Conservation (phyloP, 2,797 vertebrate species). For the Paratrypauchen microcephalus region DNA sequence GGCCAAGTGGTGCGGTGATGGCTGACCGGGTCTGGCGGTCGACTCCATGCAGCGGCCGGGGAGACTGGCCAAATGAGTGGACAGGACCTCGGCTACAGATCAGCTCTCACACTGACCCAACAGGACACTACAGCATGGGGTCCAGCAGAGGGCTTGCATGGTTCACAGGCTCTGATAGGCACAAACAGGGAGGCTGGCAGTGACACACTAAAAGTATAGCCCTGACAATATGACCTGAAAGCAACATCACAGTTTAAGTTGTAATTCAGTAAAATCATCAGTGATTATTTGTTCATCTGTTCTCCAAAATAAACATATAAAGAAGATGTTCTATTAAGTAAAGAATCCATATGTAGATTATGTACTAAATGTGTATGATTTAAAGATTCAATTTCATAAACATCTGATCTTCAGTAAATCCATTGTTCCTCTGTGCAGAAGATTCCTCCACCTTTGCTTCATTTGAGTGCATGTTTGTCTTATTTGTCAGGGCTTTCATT, state of each 20-base stretch:
- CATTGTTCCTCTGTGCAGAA: not conserved
- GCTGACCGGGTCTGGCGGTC: slow-evolving; percentile 69
- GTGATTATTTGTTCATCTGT: not conserved
- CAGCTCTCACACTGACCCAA: slow-evolving; percentile 74
- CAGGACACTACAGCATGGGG: slow-evolving; percentile 72
- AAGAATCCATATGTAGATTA: not conserved
- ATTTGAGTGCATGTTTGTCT: slow-evolving; percentile 55
- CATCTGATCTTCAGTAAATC: not conserved
- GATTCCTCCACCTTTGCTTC: slow-evolving; percentile 50
- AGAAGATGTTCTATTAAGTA: not conserved
- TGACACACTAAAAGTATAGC: slow-evolving; percentile 12
- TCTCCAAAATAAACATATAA: not conserved
- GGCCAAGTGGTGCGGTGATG: slow-evolving; percentile 74
- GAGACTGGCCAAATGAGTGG: slow-evolving; percentile 73
- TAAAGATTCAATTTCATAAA: not conserved
- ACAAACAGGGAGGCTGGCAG: slow-evolving; percentile 50
- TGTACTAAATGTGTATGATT: not conserved
- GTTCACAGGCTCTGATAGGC: slow-evolving; percentile 63
- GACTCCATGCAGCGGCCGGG: slow-evolving; percentile 66
- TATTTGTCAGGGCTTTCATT: slow-evolving; percentile 62
- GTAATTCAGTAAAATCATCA: not conserved
- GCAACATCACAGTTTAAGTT: not conserved
- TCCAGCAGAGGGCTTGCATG: slow-evolving; percentile 57
- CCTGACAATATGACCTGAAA: slow-evolving; percentile 2
- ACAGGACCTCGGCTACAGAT: slow-evolving; percentile 76